Evolutionary conservation across 1,140 invertebrate genomes (phyloP).

Genomic region (Micrasema longulum): DNA sequence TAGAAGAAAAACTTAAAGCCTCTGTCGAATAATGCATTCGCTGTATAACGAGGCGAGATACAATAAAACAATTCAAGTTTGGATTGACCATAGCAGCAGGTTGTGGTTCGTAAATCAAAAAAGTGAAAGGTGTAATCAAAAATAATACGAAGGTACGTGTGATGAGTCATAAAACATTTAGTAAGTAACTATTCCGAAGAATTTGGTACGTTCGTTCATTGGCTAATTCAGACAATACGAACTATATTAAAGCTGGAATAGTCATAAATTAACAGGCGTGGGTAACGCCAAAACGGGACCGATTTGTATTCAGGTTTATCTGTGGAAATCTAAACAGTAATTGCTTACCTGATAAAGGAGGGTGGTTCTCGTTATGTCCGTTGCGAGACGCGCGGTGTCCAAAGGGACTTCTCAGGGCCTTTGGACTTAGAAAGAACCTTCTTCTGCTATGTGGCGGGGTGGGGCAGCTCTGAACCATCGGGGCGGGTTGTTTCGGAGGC

Average conservation of each 20-base stretch:
- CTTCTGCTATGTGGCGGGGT: conserved; percentile 83
- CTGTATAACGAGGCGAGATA: neutral
- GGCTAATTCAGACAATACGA: too few species aligned
- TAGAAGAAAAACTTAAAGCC: neutral
- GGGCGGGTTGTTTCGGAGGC: conserved; percentile 64
- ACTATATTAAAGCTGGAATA: too few species aligned
- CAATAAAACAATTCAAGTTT: conserved; percentile 7
- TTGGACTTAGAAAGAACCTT: conserved; percentile 84
- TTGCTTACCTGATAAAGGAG: conserved; percentile 75
- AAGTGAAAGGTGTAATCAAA: conserved; percentile 32
- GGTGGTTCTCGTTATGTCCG: conserved; percentile 65
- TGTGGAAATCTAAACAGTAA: neutral
- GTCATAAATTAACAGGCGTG: too few species aligned
- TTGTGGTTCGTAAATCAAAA: conserved; percentile 24
- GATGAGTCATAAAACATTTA: conserved; percentile 20
- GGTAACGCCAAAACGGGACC: neutral
- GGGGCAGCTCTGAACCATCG: conserved; percentile 75
- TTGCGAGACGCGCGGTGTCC: conserved; percentile 64
- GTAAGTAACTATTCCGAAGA: too few species aligned
- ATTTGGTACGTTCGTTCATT: too few species aligned
- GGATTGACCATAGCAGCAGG: neutral
- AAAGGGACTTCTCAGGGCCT: conserved; percentile 80
- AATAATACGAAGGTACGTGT: neutral
- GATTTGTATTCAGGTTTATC: neutral
- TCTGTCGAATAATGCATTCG: neutral